Conservation (phyloP, 2,888 invertebrate genomes). For the Didymodactylos carnosus region DNA sequence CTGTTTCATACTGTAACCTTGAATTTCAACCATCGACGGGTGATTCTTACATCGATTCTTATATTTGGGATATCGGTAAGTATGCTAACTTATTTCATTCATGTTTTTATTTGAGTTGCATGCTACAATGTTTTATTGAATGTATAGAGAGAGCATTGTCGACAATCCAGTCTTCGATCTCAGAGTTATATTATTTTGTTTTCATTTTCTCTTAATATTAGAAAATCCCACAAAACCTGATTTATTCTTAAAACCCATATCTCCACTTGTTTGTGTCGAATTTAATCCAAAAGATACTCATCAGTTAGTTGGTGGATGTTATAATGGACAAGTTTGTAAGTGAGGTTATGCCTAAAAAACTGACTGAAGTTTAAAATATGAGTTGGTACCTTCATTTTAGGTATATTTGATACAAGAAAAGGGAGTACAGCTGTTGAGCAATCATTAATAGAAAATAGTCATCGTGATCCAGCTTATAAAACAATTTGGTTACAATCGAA, state of each 20-base stretch:
- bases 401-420: conserved; percentile 41
- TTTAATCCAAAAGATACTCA: conserved; percentile 65
- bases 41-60: conserved; percentile 50
- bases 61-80: conserved; percentile 74
- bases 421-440: conserved; percentile 58
- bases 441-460: conserved; percentile 59
- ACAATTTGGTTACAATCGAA: conserved; percentile 81
- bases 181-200: not conserved
- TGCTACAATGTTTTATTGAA: too few relatives aligned
- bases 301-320: conserved; percentile 38
- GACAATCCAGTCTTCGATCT: not conserved
- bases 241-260: conserved; percentile 52
- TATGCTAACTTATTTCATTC: too few relatives aligned
- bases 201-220: conserved; percentile 26
- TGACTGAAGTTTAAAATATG: too few relatives aligned
- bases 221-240: conserved; percentile 72
- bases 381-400: too few relatives aligned
- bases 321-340: conserved; percentile 37
- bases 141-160: too few relatives aligned
- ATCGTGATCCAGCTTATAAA: conserved; percentile 65
- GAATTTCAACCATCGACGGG: conserved; percentile 48
- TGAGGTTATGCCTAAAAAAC: not conserved
- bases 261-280: conserved; percentile 55
- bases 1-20: conserved; percentile 62
- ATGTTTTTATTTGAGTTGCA: too few relatives aligned